These are phyloP conservation scores for Lepisosteus osseus DNA, from an alignment of 2,113 vertebrate species.

Conservation along the genomic window DNA sequence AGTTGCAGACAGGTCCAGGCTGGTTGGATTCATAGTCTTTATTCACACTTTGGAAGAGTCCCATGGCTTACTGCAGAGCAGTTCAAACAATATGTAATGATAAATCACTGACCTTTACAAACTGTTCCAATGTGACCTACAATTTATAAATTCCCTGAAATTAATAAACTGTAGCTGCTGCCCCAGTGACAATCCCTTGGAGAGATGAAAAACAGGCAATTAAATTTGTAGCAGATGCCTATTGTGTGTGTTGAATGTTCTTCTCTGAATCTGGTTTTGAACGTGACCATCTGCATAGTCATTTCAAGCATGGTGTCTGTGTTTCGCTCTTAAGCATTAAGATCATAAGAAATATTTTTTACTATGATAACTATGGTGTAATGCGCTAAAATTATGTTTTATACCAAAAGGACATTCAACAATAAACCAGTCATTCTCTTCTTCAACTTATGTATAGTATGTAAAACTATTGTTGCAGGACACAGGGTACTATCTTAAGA, in stretches of 20 bases:
- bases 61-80: not conserved
- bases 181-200: not conserved
- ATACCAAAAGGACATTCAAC: too few species aligned
- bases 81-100: not conserved
- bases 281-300: not conserved
- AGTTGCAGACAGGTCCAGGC: too few species aligned
- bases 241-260: not conserved
- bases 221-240: not conserved
- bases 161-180: not conserved
- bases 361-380: too few species aligned
- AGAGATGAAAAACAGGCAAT: not conserved
- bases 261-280: not conserved
- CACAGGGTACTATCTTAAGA: too few species aligned
- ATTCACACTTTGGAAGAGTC: too few species aligned
- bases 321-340: too few species aligned
- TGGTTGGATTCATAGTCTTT: too few species aligned
- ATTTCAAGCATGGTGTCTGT: not conserved
- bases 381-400: too few species aligned
- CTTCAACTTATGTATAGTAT: too few species aligned
- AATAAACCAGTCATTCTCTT: too few species aligned
- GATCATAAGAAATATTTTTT: too few species aligned
- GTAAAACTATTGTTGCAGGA: too few species aligned
- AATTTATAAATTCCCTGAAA: not conserved
- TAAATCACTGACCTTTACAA: not conserved
- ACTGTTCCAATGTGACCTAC: not conserved